phyloP scores from a whole-genome alignment of 1,140 invertebrate species.

The Cotesia glomerata region DNA sequence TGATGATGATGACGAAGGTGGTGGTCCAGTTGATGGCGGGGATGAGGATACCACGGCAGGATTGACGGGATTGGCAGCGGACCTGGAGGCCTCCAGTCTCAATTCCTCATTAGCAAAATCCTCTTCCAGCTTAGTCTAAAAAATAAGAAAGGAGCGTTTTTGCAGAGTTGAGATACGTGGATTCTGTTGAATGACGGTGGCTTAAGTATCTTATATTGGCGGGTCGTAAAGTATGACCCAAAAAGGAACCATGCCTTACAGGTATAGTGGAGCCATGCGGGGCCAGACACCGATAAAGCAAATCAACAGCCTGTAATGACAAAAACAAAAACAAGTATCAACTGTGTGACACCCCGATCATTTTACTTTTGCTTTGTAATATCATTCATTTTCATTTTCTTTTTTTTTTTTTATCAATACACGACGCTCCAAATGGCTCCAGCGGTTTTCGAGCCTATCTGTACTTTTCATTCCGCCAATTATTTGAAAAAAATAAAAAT shows the following conservation, averaged over 20 bases:
- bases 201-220: conserved; percentile 29
- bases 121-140: conserved; percentile 59
- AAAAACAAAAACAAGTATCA: conserved; percentile 61
- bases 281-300: conserved; percentile 65
- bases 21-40: not conserved
- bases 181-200: conserved; percentile 17
- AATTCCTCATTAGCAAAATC: conserved; percentile 58
- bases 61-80: not conserved
- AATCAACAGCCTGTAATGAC: conserved; percentile 65
- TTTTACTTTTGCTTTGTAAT: conserved; percentile 34
- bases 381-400: conserved; percentile 33
- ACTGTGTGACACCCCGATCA: conserved; percentile 46
- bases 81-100: conserved; percentile 39
- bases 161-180: conserved; percentile 22
- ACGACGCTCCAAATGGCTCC: conserved; percentile 22
- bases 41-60: not conserved
- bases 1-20: not conserved
- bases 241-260: conserved; percentile 65
- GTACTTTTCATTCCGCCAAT: conserved; percentile 4
- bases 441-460: not conserved
- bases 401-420: not conserved
- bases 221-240: conserved; percentile 43
- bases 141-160: conserved; percentile 31
- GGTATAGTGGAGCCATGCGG: conserved; percentile 64
- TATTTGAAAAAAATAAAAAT: not conserved